A percentile compares a stretch with the other conserved stretches of the same genome.
Evolutionary conservation across 2,113 vertebrate genomes (phyloP).

Genomic region (Catharus minimus): DNA sequence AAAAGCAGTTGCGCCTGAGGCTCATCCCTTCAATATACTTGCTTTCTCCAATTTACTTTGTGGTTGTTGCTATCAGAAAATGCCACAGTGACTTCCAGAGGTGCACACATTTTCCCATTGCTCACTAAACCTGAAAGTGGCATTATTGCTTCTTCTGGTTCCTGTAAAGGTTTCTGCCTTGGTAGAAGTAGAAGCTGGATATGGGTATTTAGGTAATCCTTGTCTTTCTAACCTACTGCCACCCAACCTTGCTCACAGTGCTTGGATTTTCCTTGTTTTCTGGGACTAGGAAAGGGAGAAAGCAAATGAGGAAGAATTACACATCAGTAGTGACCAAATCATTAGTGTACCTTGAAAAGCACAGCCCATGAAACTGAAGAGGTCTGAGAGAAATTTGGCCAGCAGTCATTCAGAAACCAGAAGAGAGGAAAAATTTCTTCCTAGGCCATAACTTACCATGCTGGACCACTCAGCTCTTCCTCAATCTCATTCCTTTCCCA

Average conservation of each 20-base stretch:
- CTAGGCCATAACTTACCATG: background rate
- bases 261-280: background rate
- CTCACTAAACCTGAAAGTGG: background rate
- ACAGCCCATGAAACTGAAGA: background rate
- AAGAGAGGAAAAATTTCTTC: background rate
- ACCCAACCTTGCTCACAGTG: background rate
- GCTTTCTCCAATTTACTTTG: background rate
- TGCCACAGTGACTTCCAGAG: background rate
- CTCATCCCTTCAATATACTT: background rate
- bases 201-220: background rate
- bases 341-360: background rate
- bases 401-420: background rate
- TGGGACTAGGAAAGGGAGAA: background rate
- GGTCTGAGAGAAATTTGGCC: background rate
- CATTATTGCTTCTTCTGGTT: background rate
- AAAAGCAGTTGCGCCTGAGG: background rate
- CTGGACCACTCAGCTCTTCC: background rate
- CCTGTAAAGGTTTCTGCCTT: background rate
- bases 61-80: background rate
- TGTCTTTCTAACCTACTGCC: background rate
- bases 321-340: background rate
- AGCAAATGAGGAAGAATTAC: background rate
- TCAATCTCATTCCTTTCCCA: background rate
- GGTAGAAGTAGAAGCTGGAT: background rate
- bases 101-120: background rate